Evolutionary conservation across 1,140 invertebrate genomes (phyloP).

Genomic region (Oncopeltus fasciatus): DNA sequence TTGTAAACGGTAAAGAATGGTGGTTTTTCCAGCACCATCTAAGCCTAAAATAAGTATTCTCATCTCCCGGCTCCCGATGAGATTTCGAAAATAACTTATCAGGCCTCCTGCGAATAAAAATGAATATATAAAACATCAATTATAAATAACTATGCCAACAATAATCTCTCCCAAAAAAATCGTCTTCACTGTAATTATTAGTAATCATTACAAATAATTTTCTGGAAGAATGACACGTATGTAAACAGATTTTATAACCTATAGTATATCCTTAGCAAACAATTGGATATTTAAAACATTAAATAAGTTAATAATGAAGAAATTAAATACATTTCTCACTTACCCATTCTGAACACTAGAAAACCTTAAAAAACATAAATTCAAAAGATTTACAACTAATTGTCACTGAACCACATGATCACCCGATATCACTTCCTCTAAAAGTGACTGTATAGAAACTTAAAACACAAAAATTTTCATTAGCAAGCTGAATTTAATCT

Average conservation of each 20-base stretch:
- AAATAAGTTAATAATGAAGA: background rate
- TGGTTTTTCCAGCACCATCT: slow-evolving; percentile 97
- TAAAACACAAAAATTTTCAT: too few species aligned
- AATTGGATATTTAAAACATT: too few species aligned
- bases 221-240: background rate
- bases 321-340: background rate
- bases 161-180: too few species aligned
- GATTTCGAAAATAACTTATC: slow-evolving; percentile 84
- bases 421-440: background rate
- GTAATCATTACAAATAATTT: too few species aligned
- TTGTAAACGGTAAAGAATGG: slow-evolving; percentile 92
- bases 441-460: too few species aligned
- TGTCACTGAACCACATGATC: slow-evolving; percentile 1
- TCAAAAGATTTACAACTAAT: background rate
- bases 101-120: slow-evolving; percentile 57
- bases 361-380: background rate
- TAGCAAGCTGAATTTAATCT: too few species aligned
- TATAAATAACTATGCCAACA: too few species aligned
- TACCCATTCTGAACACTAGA: background rate
- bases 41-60: slow-evolving; percentile 93
- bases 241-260: background rate
- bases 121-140: too few species aligned
- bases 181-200: too few species aligned
- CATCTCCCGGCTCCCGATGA: slow-evolving; percentile 89
- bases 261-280: background rate